Evolutionary conservation across 92 coral and sea anemone species (phyloP).

Genomic region (Porites rus): DNA sequence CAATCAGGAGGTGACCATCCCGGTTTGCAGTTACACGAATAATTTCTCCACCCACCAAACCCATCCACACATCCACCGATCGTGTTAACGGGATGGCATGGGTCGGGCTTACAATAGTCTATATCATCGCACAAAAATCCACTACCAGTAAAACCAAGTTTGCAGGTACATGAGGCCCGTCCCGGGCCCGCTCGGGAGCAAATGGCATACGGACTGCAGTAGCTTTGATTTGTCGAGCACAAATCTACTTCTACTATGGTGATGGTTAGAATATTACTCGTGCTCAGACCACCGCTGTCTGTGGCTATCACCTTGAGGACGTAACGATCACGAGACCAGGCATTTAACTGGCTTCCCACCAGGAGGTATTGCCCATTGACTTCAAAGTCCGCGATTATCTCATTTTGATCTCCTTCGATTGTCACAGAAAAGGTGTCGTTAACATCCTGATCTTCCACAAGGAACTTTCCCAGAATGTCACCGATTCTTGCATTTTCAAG

Average conservation of each 20-base stretch:
- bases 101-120: conserved; percentile 67
- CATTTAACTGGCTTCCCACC: conserved; percentile 70
- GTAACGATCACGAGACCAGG: conserved; percentile 75
- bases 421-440: conserved; percentile 55
- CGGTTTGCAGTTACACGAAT: conserved; percentile 70
- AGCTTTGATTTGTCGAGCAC: conserved; percentile 55
- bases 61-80: conserved; percentile 70
- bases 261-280: conserved; percentile 55
- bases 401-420: conserved; percentile 47
- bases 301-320: conserved; percentile 62
- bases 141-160: conserved; percentile 74
- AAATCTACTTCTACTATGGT: conserved; percentile 63
- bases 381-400: conserved; percentile 43
- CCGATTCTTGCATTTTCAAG: conserved; percentile 52
- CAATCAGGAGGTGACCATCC: conserved; percentile 87
- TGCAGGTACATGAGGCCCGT: conserved; percentile 66
- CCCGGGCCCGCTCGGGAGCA: conserved; percentile 84
- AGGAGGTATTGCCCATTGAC: conserved; percentile 49
- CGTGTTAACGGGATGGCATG: conserved; percentile 67
- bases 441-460: conserved; percentile 71
- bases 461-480: conserved; percentile 50
- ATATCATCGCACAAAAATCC: conserved; percentile 71
- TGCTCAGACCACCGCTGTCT: conserved; percentile 74
- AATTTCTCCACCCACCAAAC: conserved; percentile 80
- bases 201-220: conserved; percentile 68